Evolutionary conservation across 2,113 vertebrate species (phyloP), one percentile per base, ranked within the genome.

Genomic region (Malurus melanocephalus): DNA sequence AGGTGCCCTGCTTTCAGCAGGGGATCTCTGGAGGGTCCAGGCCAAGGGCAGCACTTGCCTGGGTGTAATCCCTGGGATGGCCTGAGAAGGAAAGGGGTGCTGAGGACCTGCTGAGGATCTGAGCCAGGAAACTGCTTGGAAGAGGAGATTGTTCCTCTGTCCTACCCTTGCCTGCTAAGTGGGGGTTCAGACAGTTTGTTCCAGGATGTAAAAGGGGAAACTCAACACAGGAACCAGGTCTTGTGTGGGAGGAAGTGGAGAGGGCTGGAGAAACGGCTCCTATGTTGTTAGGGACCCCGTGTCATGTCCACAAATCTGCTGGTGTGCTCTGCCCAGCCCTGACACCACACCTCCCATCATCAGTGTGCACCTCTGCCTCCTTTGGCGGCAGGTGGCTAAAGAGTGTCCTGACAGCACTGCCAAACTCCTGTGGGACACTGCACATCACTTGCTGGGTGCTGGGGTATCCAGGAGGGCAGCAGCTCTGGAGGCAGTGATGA

Each of bases 1-100:
- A 80, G 59, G 38, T 45, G 26, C 22, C 15, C 32, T 0, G 0
- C 10, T 76, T 33, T 71, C 1, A 1, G 21, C 3, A 11, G 24
- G 13, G 28, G 8, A 83, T 12, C 26, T 38, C 15, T 3, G 3
- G 16, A 56, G 43, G 23, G 48, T 78, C 32, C 40, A 43, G 55
- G 38, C 12, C 1, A 12, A 81, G 55, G 32, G 45, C n/a, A 92
- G 48, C 1, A 2, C 33, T 24, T 6, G 76, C 7, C n/a, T 16
- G 38, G 2, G 32, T 66, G 26, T 38, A 57, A 80, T 5, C 45
- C 20, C 55, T 79, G 49, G 5, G 9, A n/a, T 65, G 68, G 30
- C 77, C 10, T 0, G 1, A 80, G 69, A 88, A 73, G 51, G n/a
- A 64, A 69, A 14, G 3, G 13, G 10, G 8, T 68, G 19, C 35